phyloP scores from a whole-genome alignment of 2,113 vertebrate genomes.

The Anarrhichthys ocellatus region DNA sequence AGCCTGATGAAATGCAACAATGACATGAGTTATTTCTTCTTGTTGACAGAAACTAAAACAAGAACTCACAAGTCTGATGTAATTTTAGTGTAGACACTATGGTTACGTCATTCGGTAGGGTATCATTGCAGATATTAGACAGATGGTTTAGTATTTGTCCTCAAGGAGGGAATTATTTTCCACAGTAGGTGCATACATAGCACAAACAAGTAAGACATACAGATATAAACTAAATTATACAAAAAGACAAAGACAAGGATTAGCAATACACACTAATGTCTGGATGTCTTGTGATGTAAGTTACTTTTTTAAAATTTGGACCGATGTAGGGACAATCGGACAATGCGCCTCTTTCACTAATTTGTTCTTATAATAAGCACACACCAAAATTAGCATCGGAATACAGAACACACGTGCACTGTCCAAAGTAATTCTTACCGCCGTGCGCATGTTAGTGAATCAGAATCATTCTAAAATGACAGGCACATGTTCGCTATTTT shows the following conservation, averaged over 20 bases:
- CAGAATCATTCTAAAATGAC: neutral
- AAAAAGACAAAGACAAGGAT: neutral
- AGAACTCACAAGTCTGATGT: neutral
- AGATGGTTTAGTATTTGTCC: neutral
- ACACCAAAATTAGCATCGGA: neutral
- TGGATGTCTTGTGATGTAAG: neutral
- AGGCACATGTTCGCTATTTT: neutral
- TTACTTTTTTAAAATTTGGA: neutral
- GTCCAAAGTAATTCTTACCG: neutral
- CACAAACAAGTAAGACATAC: neutral
- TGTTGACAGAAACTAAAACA: neutral
- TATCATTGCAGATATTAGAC: neutral
- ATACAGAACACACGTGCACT: neutral
- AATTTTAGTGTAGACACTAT: neutral
- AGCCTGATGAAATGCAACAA: conserved; percentile 20
- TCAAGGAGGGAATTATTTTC: neutral
- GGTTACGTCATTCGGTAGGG: neutral
- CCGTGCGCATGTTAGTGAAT: neutral
- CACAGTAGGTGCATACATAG: neutral
- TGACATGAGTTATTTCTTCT: conserved; percentile 17
- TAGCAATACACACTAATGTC: neutral
- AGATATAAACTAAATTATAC: neutral
- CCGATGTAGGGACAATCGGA: neutral
- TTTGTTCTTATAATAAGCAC: neutral
- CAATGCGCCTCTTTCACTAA: neutral